A percentile compares a stretch with the other conserved stretches of the same genome.
phyloP scores from a whole-genome alignment of 2,797 vertebrate genomes.

The Sebastes diaconus region DNA sequence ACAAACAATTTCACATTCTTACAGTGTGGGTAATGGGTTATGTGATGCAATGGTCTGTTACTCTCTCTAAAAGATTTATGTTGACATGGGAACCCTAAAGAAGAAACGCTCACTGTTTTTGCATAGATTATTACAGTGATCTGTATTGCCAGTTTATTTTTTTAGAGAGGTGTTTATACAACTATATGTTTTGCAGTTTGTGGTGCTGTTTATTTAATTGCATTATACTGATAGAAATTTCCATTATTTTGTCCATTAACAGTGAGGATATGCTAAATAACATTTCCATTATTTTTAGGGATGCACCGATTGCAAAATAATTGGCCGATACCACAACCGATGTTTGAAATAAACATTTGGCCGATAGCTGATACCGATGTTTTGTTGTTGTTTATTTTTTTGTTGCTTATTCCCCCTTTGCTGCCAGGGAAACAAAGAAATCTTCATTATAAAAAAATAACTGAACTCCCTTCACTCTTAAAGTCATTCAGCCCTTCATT shows the following conservation, averaged over 20 bases:
- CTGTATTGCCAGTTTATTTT: not conserved
- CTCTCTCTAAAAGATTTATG: not conserved
- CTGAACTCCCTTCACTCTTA: not conserved
- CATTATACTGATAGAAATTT: not conserved
- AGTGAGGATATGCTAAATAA: not conserved
- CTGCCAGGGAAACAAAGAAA: no score
- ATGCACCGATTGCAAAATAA: not conserved
- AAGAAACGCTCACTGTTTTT: not conserved
- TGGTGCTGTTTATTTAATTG: not conserved
- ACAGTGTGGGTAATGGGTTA: constrained; percentile 2
- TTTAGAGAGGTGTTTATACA: not conserved
- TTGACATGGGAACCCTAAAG: not conserved
- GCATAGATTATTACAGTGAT: not conserved
- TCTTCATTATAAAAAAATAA: not conserved
- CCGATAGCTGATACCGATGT: no score
- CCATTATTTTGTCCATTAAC: not conserved
- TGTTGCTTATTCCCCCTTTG: no score
- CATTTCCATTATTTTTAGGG: not conserved
- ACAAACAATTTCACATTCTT: constrained; percentile 3
- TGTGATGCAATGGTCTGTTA: constrained; percentile 1
- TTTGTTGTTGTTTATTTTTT: no score
- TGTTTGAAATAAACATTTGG: not conserved
- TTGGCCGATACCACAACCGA: not conserved
- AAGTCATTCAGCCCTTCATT: not conserved
- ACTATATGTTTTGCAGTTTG: not conserved